Conservation (phyloP, 37 sponge, comb jelly and placozoan genomes). For the Agelas oroides region DNA sequence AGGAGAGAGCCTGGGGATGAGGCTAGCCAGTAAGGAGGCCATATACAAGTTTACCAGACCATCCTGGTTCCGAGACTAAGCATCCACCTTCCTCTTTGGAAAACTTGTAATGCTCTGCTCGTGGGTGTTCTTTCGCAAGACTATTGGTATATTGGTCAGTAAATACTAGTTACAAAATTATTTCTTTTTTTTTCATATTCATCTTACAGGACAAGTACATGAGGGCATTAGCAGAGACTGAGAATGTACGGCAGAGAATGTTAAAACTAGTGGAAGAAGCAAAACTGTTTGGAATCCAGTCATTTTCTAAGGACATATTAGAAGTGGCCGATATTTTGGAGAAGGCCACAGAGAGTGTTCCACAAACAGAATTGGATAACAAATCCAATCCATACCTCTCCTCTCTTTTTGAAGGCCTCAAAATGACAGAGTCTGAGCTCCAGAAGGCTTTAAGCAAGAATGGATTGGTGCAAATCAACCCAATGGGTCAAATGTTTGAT, state of each 20-base stretch:
- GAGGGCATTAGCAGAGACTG: slow-evolving; percentile 91
- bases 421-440: slow-evolving; percentile 87
- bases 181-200: too few relatives aligned
- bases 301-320: slow-evolving; percentile 88
- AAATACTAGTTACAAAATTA: too few relatives aligned
- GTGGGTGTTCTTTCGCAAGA: too few relatives aligned
- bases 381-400: slow-evolving; percentile 48
- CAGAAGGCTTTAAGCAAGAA: slow-evolving; percentile 88
- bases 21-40: too few relatives aligned
- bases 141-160: too few relatives aligned
- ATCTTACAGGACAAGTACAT: slow-evolving; percentile 89
- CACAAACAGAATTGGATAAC: slow-evolving; percentile 43
- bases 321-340: slow-evolving; percentile 94
- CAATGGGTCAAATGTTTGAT: slow-evolving; percentile 88
- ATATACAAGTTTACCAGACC: too few relatives aligned
- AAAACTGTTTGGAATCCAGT: slow-evolving; percentile 88
- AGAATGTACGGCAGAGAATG: slow-evolving; percentile 85
- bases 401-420: slow-evolving; percentile 83
- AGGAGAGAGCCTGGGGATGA: too few relatives aligned
- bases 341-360: slow-evolving; percentile 85
- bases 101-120: too few relatives aligned
- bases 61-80: too few relatives aligned
- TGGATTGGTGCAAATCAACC: slow-evolving; percentile 77
- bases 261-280: slow-evolving; percentile 86
- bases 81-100: too few relatives aligned